Evolutionary conservation across 2,113 vertebrate species (phyloP).

Genomic region (Myotis yumanensis): DNA sequence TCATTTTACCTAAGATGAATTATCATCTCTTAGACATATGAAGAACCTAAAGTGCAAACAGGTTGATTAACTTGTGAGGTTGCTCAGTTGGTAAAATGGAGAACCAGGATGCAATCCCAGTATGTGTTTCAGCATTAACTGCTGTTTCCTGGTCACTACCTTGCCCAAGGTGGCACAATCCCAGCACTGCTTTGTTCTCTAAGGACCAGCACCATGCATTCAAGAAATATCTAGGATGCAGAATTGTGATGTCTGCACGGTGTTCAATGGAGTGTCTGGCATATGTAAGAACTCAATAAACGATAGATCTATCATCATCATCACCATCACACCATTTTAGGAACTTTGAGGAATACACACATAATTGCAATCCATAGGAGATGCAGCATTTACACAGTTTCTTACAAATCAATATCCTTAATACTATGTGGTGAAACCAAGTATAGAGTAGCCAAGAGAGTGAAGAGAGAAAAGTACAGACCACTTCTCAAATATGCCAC

Average conservation of each 20-base stretch:
- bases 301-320: not conserved
- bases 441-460: not conserved
- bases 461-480: not conserved
- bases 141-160: not conserved
- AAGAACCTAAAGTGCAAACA: not conserved
- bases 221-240: not conserved
- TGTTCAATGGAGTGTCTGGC: not conserved
- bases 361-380: not conserved
- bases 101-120: not conserved
- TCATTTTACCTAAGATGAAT: not conserved
- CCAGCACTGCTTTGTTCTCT: not conserved
- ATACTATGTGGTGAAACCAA: not conserved
- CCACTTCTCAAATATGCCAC: not conserved
- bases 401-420: not conserved
- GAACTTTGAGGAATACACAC: not conserved
- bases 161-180: not conserved
- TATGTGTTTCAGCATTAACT: not conserved
- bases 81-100: not conserved
- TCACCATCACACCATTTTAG: not conserved
- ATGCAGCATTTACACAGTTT: not conserved
- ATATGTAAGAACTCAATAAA: not conserved
- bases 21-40: not conserved
- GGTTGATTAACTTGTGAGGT: not conserved
- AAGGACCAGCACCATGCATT: not conserved
- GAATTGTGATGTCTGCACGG: not conserved